Base-by-base conservation (phyloP, 2,797 vertebrate species). In the Rachycentron canadum region DNA sequence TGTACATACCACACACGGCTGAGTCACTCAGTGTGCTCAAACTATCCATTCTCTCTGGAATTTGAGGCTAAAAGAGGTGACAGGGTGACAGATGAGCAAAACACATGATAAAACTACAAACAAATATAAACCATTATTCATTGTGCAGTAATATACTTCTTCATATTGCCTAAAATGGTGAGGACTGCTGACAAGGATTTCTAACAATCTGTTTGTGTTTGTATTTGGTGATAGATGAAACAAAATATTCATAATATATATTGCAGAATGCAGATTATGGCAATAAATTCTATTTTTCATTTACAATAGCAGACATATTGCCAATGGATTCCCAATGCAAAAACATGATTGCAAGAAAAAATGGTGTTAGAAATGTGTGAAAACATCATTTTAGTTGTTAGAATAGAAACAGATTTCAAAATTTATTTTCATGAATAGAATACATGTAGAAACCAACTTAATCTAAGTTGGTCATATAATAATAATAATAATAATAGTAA, bases 31-130 rank as follows among this genome's bases (percentile, higher is more conserved):
- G 76, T 17, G 91, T 76, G 89, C 91, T 79, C 60, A 95, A 87
- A 91, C 89, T 93, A 63, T 95, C 87, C 2, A 92, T 94, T 87
- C 90, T 89, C 89, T 96, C 95, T 23, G 95, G 95, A 75, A 96
- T 96, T 90, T 95, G 95, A 79, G 95, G 95, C 95, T 96, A 55
- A 76, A 19, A 25, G 52, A 73, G 30, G 56, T 36, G 30, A 84
- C 49, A 78, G 58, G 60, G 58, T 10, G 28, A 91, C 52, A 84
- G 23, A 49, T 76, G 61, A 85, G 73, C 0, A 0, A 5, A 55
- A 0, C 3, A 53, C 57, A 59, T 72, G 86, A 2, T 78, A 77
- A 66, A 59, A 43, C 16, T 56, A 36, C 43, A 76, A 4, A 40
- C 47, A 36, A 23, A 68, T 28, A 41, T 32, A 71, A 69, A 69